Evolutionary conservation across 2,797 vertebrate genomes (phyloP).

Genomic region (Chaetophractus vellerosus): DNA sequence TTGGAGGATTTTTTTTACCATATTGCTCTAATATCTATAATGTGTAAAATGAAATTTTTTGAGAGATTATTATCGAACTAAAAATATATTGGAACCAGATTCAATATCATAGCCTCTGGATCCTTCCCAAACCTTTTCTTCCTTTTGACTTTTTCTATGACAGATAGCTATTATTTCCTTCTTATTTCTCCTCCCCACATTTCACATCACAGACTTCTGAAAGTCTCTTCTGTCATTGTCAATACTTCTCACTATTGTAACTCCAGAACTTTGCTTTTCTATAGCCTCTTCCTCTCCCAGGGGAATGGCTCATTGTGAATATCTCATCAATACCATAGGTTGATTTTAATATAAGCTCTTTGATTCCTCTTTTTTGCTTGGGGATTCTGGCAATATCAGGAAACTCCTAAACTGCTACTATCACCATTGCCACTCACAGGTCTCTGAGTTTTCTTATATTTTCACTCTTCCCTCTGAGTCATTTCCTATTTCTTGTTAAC

Average conservation of each 20-base stretch:
- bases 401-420: not conserved
- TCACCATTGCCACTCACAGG: not conserved
- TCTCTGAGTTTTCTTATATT: not conserved
- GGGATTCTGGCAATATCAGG: not conserved
- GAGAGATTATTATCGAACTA: not conserved
- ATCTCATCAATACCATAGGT: not conserved
- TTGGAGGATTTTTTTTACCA: not conserved
- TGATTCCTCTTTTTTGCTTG: not conserved
- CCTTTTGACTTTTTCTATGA: not conserved
- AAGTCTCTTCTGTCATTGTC: not conserved
- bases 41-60: not conserved
- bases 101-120: not conserved
- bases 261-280: not conserved
- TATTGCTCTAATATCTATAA: not conserved
- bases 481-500: slow-evolving; percentile 32
- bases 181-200: not conserved
- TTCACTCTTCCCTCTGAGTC: not conserved
- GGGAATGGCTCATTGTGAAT: not conserved
- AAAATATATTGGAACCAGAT: not conserved
- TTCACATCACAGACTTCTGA: not conserved
- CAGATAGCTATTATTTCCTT: not conserved
- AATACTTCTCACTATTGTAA: not conserved
- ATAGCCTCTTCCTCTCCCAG: not conserved
- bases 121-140: not conserved
- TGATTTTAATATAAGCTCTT: not conserved